A percentile compares a stretch with the other conserved stretches of the same genome.
Evolutionary conservation across 2,888 invertebrate species (phyloP).

Genomic region (Branchipolynoe longqiensis): DNA sequence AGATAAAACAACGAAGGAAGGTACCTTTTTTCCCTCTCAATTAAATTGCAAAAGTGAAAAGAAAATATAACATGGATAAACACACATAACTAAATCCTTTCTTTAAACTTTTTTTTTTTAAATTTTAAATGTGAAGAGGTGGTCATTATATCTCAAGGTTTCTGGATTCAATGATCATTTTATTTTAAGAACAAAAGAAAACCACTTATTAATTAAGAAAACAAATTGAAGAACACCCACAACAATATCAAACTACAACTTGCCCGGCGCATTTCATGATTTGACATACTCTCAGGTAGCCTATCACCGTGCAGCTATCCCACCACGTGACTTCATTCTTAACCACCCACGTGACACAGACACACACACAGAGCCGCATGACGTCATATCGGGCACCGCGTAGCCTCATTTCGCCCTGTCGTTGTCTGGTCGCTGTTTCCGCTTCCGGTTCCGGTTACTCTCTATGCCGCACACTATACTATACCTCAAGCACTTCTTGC

Average conservation of each 20-base stretch:
- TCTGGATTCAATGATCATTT: no score
- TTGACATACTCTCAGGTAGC: slow-evolving; percentile 8
- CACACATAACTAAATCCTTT: background rate
- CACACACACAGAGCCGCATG: slow-evolving; percentile 12
- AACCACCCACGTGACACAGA: slow-evolving; percentile 5
- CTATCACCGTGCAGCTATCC: slow-evolving; percentile 14
- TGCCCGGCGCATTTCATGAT: slow-evolving; percentile 6
- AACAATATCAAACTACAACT: no score
- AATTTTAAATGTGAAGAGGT: no score
- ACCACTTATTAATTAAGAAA: no score
- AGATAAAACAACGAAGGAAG: background rate
- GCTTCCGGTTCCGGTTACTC: background rate
- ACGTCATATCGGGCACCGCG: slow-evolving; percentile 31
- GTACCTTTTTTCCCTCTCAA: no score
- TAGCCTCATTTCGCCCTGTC: background rate
- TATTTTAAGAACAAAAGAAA: no score
- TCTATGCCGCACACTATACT: background rate
- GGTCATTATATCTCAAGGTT: no score
- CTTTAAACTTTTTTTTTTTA: no score
- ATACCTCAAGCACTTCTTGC: no score
- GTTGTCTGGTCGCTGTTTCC: background rate
- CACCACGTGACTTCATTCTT: no score
- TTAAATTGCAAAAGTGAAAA: background rate
- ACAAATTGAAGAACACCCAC: no score
- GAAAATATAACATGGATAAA: background rate